Evolutionary conservation across 1,140 invertebrate species (phyloP).

Genomic region (Dreissena polymorpha): DNA sequence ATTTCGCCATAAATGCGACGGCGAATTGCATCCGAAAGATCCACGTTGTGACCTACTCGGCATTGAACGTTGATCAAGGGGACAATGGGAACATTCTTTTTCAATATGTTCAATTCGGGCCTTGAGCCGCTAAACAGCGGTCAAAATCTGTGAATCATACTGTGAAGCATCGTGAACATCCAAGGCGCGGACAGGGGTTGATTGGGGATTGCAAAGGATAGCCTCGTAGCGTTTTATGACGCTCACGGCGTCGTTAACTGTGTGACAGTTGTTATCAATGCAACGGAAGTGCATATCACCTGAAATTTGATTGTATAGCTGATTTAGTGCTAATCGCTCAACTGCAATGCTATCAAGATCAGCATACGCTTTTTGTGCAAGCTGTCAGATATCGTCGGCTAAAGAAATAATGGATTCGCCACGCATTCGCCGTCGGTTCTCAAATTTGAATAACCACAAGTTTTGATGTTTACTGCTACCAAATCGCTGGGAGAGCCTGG

Average conservation of each 20-base stretch:
- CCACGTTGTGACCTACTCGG: neutral
- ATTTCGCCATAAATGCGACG: neutral
- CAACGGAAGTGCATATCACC: conserved; percentile 13
- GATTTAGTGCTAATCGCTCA: conserved; percentile 11
- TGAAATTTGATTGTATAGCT: conserved; percentile 14
- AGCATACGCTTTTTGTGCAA: conserved; percentile 16
- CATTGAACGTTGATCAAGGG: neutral
- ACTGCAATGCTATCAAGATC: neutral
- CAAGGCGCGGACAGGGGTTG: neutral
- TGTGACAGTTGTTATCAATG: neutral
- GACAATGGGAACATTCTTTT: neutral
- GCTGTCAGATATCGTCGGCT: neutral
- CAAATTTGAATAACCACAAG: neutral
- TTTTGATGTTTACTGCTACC: conserved; percentile 17
- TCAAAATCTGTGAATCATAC: neutral
- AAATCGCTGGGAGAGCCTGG: neutral
- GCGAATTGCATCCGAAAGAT: neutral
- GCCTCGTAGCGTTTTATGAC: neutral
- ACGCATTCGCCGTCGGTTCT: neutral
- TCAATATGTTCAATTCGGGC: neutral
- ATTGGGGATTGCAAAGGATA: neutral
- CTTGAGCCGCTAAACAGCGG: neutral
- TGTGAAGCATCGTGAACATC: neutral
- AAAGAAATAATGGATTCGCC: neutral
- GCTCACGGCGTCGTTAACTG: neutral